phyloP scores from a whole-genome alignment of 2,113 vertebrate species.

The Actenoides hombroni region DNA sequence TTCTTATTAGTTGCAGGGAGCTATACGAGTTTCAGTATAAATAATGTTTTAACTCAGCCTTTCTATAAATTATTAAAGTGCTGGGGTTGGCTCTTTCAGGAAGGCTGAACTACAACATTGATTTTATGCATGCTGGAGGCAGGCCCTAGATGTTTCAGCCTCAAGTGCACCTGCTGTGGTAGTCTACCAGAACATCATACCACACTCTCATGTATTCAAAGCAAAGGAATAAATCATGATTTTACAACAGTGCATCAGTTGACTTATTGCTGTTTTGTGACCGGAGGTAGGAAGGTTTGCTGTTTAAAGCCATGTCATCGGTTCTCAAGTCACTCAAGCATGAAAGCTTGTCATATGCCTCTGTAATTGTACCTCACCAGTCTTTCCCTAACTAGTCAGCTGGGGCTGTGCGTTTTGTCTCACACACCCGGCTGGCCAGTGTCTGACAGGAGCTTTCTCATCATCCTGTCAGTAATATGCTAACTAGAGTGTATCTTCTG shows the following conservation, averaged over 20 bases:
- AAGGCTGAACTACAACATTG: not conserved
- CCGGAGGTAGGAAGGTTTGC: conserved; percentile 83
- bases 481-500: conserved; percentile 88
- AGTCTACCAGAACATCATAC: conserved; percentile 81
- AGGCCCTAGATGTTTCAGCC: conserved; percentile 73
- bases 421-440: conserved; percentile 73
- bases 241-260: conserved; percentile 90
- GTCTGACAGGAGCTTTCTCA: conserved; percentile 93
- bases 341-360: conserved; percentile 94
- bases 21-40: not conserved
- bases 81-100: not conserved
- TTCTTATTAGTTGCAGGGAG: not conserved
- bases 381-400: conserved; percentile 93
- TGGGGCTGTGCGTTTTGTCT: conserved; percentile 83
- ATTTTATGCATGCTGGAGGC: conserved; percentile 78
- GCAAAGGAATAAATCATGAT: conserved; percentile 96
- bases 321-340: conserved; percentile 85
- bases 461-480: conserved; percentile 94
- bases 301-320: conserved; percentile 85
- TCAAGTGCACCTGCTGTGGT: conserved; percentile 82
- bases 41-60: conserved; percentile 11
- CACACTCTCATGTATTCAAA: conserved; percentile 80
- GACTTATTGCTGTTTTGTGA: conserved; percentile 93
- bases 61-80: not conserved
- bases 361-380: conserved; percentile 89